A percentile compares a stretch with the other conserved stretches of the same genome.
Evolutionary conservation across 2,888 invertebrate genomes (phyloP).

Genomic region (Alviniconcha strummeri): DNA sequence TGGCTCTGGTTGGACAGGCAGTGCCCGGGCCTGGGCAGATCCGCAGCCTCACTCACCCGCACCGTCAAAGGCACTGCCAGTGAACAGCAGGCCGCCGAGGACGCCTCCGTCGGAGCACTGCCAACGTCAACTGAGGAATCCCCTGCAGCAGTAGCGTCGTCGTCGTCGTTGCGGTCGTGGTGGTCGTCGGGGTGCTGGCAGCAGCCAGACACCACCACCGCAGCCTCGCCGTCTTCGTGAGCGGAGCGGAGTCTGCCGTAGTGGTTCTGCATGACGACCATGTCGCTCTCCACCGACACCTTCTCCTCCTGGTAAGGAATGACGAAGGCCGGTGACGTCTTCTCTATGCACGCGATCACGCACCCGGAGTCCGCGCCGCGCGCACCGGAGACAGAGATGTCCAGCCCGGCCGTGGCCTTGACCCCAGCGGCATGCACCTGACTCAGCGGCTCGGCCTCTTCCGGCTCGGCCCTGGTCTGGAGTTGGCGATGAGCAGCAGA

Average conservation of each 20-base stretch:
- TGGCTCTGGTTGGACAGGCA: conserved; percentile 22
- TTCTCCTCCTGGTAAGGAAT: conserved; percentile 30
- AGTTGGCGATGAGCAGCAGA: background rate
- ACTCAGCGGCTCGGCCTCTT: too few relatives aligned
- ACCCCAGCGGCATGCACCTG: background rate
- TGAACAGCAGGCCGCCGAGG: background rate
- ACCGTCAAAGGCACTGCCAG: too few relatives aligned
- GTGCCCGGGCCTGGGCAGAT: background rate
- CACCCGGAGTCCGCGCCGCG: background rate
- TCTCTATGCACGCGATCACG: conserved; percentile 27
- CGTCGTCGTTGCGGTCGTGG: too few relatives aligned
- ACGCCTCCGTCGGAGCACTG: too few relatives aligned
- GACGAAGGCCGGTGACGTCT: conserved; percentile 27
- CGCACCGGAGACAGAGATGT: background rate
- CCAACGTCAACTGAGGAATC: too few relatives aligned
- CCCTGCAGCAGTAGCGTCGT: too few relatives aligned
- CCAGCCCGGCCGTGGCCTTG: background rate
- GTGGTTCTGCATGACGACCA: conserved; percentile 30
- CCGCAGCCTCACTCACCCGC: background rate
- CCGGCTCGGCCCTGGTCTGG: too few relatives aligned
- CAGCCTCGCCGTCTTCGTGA: too few relatives aligned
- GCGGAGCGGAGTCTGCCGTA: conserved; percentile 4
- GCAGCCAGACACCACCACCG: conserved; percentile 8
- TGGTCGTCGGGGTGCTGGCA: background rate
- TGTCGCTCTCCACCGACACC: conserved; percentile 29